These are phyloP conservation scores for Hyles vespertilio DNA, from an alignment of 1,140 invertebrate species.

Conservation along the genomic window DNA sequence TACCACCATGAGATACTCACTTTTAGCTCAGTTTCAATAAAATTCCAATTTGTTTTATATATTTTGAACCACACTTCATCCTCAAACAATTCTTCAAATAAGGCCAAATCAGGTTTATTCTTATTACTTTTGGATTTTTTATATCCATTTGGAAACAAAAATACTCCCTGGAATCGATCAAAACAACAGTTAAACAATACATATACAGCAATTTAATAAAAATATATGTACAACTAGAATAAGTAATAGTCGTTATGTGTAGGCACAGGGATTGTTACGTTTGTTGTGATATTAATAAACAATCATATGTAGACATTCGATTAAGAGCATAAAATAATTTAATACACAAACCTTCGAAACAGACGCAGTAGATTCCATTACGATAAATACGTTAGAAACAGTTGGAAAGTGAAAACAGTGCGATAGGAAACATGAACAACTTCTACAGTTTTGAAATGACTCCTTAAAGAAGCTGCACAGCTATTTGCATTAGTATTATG, in stretches of 20 bases:
- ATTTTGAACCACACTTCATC: conserved; percentile 50
- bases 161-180: conserved; percentile 49
- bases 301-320: background rate
- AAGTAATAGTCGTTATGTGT: too few relatives aligned
- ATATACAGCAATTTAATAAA: too few relatives aligned
- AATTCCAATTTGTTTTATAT: conserved; percentile 51
- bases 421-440: too few relatives aligned
- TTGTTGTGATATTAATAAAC: too few relatives aligned
- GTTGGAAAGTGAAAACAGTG: too few relatives aligned
- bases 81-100: conserved; percentile 44
- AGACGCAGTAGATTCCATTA: conserved; percentile 56
- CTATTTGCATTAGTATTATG: too few relatives aligned
- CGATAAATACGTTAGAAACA: background rate
- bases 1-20: conserved; percentile 21
- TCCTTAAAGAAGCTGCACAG: too few relatives aligned
- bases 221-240: too few relatives aligned
- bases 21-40: conserved; percentile 46
- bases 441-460: too few relatives aligned
- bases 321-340: background rate
- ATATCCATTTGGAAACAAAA: conserved; percentile 55
- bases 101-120: conserved; percentile 29
- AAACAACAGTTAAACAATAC: too few relatives aligned
- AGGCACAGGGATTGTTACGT: too few relatives aligned
- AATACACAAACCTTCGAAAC: conserved; percentile 50
- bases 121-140: conserved; percentile 40